These are phyloP conservation scores for Drosophila saltans DNA, from an alignment of 1,140 invertebrate species.

Conservation along the genomic window DNA sequence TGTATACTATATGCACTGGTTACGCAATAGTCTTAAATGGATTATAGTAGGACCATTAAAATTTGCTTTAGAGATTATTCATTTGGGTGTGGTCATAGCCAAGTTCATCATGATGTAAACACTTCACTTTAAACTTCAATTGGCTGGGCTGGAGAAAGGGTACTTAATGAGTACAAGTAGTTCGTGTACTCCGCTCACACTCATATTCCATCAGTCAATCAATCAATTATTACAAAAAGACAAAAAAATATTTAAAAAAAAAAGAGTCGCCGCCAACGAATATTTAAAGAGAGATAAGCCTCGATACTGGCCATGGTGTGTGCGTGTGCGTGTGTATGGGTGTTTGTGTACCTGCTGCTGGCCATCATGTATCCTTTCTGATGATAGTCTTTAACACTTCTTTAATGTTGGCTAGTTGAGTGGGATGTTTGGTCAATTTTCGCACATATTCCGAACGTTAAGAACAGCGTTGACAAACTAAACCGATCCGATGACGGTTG, in stretches of 20 bases:
- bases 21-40: slow-evolving; percentile 52
- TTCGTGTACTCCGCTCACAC: background rate
- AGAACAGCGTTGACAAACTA: slow-evolving; percentile 66
- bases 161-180: background rate
- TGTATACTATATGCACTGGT: slow-evolving; percentile 30
- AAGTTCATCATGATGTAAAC: background rate
- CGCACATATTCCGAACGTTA: slow-evolving; percentile 64
- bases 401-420: slow-evolving; percentile 11
- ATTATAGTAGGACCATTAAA: slow-evolving; percentile 2
- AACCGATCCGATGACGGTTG: slow-evolving; percentile 57
- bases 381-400: slow-evolving; percentile 17
- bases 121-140: background rate
- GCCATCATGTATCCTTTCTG: slow-evolving; percentile 7
- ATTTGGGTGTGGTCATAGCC: background rate
- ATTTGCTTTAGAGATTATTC: background rate
- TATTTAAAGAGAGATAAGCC: background rate
- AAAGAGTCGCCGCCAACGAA: background rate
- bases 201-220: background rate
- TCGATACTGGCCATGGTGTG: background rate
- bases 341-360: background rate
- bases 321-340: background rate
- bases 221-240: too few relatives aligned
- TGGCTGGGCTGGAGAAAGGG: background rate
- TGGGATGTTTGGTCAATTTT: slow-evolving; percentile 21
- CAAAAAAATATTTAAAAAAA: background rate